A percentile compares a stretch with the other conserved stretches of the same genome.
These are phyloP conservation scores for Bovichtus diacanthus DNA, from an alignment of 2,797 vertebrate species.

Conservation along the genomic window DNA sequence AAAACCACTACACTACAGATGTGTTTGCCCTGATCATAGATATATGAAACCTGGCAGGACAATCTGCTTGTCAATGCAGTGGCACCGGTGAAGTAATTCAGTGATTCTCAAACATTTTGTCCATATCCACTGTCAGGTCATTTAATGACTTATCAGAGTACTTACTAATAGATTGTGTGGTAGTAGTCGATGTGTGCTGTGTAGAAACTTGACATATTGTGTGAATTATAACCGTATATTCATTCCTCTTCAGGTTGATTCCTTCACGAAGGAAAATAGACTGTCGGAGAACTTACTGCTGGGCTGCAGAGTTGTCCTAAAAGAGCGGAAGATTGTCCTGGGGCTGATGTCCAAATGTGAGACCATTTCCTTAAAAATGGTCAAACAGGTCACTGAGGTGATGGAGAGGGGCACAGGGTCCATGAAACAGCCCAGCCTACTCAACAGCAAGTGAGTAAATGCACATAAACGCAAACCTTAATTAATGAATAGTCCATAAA, in stretches of 20 bases:
- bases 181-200: neutral
- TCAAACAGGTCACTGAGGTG: conserved; percentile 89
- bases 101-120: neutral
- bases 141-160: neutral
- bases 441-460: conserved; percentile 89
- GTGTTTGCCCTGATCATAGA: neutral
- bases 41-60: neutral
- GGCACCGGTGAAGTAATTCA: neutral
- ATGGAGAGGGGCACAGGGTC: conserved; percentile 85
- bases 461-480: too few relatives aligned
- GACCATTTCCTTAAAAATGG: conserved; percentile 92
- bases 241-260: conserved; percentile 81
- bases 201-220: neutral
- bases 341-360: conserved; percentile 96
- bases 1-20: neutral
- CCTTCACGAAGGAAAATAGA: conserved; percentile 85
- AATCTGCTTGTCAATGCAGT: neutral
- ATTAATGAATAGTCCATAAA: too few relatives aligned
- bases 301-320: conserved; percentile 92
- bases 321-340: conserved; percentile 90
- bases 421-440: conserved; percentile 87
- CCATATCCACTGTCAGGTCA: neutral
- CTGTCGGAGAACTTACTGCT: conserved; percentile 89
- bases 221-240: neutral
- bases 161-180: neutral